Conservation (phyloP, 2,797 vertebrate genomes). For the Argya squamiceps region DNA sequence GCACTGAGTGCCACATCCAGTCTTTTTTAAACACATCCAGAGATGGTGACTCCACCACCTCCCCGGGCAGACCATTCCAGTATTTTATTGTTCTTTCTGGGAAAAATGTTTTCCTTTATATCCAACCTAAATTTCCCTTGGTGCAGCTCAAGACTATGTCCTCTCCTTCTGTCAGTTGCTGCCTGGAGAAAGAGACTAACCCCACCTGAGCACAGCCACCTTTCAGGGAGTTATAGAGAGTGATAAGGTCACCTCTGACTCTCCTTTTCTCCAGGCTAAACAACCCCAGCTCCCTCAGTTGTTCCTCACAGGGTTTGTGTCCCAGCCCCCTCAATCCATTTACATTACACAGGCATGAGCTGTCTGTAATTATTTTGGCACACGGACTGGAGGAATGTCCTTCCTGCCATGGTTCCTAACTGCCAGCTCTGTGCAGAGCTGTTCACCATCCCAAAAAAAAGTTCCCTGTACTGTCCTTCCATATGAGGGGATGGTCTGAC, state of each 20-base stretch:
- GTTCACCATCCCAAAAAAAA: neutral
- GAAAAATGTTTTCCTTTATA: neutral
- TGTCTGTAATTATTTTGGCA: neutral
- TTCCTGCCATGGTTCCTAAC: accelerated
- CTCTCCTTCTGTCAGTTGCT: neutral
- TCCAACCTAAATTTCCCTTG: neutral
- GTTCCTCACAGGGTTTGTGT: neutral
- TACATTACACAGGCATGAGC: accelerated
- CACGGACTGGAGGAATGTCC: accelerated
- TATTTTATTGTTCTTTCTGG: neutral
- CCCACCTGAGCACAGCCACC: neutral
- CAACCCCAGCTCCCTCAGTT: neutral
- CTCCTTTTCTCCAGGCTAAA: neutral
- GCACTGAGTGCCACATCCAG: neutral
- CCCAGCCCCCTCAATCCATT: neutral
- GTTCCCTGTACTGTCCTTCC: neutral
- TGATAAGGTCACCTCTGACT: neutral
- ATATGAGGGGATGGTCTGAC: accelerated
- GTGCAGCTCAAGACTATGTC: neutral
- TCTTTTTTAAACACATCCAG: neutral
- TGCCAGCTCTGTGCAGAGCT: neutral
- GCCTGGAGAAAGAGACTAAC: neutral
- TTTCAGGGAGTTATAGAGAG: neutral
- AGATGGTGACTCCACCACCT: neutral
- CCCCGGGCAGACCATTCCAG: neutral